Evolutionary conservation across 2,113 vertebrate species (phyloP).

Genomic region (Cariama cristata): DNA sequence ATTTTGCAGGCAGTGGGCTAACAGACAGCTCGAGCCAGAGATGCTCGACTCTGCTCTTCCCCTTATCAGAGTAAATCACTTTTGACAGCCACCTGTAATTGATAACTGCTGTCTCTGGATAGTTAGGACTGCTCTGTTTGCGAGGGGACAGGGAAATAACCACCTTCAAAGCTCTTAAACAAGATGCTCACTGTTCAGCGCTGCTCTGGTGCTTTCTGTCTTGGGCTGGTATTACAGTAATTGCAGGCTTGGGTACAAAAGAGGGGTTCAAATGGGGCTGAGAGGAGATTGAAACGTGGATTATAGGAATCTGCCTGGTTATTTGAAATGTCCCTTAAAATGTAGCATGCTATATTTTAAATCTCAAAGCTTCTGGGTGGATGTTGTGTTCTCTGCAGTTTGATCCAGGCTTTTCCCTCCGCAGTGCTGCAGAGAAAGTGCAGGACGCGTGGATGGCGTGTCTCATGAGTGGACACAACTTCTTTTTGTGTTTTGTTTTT

Average conservation of each 20-base stretch:
- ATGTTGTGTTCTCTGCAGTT: neutral
- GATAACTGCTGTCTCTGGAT: neutral
- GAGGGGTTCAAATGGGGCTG: neutral
- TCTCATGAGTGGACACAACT: no score
- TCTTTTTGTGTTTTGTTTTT: neutral
- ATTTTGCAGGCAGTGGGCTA: neutral
- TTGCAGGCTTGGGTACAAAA: neutral
- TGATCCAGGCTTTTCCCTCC: fast-evolving
- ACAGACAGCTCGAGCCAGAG: neutral
- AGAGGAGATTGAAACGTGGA: neutral
- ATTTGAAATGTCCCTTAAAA: neutral
- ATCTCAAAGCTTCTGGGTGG: neutral
- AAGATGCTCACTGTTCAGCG: neutral
- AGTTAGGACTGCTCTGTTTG: neutral
- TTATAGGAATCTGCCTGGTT: neutral
- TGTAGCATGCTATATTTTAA: neutral
- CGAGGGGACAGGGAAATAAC: neutral
- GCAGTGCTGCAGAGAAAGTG: neutral
- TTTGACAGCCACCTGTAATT: neutral
- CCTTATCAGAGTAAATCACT: neutral
- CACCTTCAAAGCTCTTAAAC: neutral
- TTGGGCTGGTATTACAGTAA: neutral
- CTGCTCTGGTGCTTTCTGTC: neutral
- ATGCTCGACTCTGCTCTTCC: neutral
- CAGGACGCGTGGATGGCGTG: neutral